phyloP scores from a whole-genome alignment of 2,113 vertebrate species.

The Astatotilapia flaviijosephi region DNA sequence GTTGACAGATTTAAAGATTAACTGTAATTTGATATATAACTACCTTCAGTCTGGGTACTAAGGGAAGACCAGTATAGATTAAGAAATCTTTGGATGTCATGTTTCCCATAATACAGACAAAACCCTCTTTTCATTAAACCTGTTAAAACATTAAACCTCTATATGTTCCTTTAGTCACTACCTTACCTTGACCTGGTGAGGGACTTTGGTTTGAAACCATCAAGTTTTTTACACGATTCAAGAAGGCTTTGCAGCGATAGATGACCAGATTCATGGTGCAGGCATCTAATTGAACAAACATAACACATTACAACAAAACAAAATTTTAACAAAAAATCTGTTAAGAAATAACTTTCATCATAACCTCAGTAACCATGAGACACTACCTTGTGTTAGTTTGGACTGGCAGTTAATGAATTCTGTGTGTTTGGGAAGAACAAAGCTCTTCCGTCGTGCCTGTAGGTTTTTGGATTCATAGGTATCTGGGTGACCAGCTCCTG shows the following conservation, averaged over 20 bases:
- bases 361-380: background rate
- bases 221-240: slow-evolving; percentile 58
- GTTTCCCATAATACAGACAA: background rate
- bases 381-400: slow-evolving; percentile 85
- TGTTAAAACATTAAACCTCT: background rate
- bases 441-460: slow-evolving; percentile 31
- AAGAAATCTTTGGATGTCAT: background rate
- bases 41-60: background rate
- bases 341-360: background rate
- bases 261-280: slow-evolving; percentile 59
- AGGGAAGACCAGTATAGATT: background rate
- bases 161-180: background rate
- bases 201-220: slow-evolving; percentile 22
- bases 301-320: background rate
- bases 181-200: slow-evolving; percentile 26
- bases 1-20: background rate
- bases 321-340: background rate
- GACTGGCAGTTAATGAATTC: slow-evolving; percentile 93
- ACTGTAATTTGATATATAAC: background rate
- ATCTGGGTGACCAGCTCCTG: background rate
- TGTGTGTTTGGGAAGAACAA: slow-evolving; percentile 72
- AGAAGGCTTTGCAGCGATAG: slow-evolving; percentile 69
- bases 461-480: background rate
- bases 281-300: slow-evolving; percentile 41
- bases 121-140: background rate